Evolutionary conservation across 2,797 vertebrate species (phyloP).

Genomic region (Neomorphus geoffroyi): DNA sequence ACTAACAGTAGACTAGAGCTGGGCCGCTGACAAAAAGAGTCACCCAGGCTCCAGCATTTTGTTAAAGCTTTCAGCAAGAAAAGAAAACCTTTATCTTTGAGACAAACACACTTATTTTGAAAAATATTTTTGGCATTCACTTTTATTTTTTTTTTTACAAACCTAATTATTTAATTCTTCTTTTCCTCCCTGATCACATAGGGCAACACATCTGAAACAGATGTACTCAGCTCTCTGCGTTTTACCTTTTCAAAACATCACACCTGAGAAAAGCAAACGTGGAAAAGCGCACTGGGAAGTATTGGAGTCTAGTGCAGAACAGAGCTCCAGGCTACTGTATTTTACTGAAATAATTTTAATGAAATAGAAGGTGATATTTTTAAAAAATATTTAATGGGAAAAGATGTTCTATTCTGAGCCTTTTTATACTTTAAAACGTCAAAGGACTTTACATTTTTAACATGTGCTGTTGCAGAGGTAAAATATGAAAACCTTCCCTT

Average conservation of each 20-base stretch:
- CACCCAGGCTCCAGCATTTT: not conserved
- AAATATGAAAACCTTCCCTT: not conserved
- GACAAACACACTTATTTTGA: not conserved
- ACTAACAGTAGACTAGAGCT: not conserved
- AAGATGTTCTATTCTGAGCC: not conserved
- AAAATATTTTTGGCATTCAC: not conserved
- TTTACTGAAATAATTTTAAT: not conserved
- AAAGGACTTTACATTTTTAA: not conserved
- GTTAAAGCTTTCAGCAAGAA: not conserved
- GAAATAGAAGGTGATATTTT: not conserved
- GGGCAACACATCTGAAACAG: not conserved
- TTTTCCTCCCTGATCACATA: not conserved
- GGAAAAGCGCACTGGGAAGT: not conserved
- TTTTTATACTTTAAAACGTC: not conserved
- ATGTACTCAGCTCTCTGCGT: not conserved
- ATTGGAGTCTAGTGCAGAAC: not conserved
- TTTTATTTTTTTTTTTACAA: not conserved
- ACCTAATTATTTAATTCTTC: not conserved
- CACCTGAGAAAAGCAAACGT: not conserved
- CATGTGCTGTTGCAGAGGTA: not conserved
- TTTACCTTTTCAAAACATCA: not conserved
- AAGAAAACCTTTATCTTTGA: not conserved
- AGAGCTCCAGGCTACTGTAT: not conserved
- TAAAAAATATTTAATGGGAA: not conserved
- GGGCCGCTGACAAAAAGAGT: not conserved